A percentile compares a stretch with the other conserved stretches of the same genome.
Conservation (phyloP, 2,888 invertebrate species). For the Idaea dimidiata region DNA sequence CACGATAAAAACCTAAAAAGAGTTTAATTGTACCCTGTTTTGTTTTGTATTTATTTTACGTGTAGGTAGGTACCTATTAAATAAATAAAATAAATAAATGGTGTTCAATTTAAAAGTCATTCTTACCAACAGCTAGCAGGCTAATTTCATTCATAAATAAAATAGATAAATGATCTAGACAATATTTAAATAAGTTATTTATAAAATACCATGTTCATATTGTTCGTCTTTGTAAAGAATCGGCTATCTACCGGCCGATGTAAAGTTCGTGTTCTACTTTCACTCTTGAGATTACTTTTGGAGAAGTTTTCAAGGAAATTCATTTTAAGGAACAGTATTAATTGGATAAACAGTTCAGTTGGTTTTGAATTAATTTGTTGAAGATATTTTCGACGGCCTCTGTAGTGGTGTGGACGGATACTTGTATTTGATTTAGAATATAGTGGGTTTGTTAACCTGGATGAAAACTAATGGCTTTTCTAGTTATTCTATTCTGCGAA, state of each 20-base stretch:
- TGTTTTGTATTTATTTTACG: too few relatives aligned
- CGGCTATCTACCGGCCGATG: background rate
- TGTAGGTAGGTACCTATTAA: too few relatives aligned
- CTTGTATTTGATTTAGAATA: background rate
- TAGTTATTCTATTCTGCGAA: background rate
- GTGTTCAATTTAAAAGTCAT: too few relatives aligned
- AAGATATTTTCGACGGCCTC: background rate
- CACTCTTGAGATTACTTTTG: slow-evolving; percentile 40
- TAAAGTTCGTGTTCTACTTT: background rate
- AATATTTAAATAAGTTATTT: too few relatives aligned
- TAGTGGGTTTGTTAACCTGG: background rate
- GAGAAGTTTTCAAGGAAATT: slow-evolving; percentile 49
- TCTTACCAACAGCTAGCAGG: too few relatives aligned
- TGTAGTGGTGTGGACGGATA: background rate
- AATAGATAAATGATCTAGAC: too few relatives aligned
- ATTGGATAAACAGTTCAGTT: slow-evolving; percentile 47
- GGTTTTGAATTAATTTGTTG: slow-evolving; percentile 16
- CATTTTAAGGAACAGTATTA: slow-evolving; percentile 48
- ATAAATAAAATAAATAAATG: too few relatives aligned
- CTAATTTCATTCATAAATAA: too few relatives aligned
- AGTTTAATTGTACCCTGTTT: too few relatives aligned
- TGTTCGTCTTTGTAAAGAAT: background rate
- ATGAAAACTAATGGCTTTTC: background rate
- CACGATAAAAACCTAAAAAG: too few relatives aligned
- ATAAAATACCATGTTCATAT: background rate